Evolutionary conservation across 2,113 vertebrate genomes (phyloP), one percentile per base, ranked within the genome.

Genomic region (Crotalus viridis): DNA sequence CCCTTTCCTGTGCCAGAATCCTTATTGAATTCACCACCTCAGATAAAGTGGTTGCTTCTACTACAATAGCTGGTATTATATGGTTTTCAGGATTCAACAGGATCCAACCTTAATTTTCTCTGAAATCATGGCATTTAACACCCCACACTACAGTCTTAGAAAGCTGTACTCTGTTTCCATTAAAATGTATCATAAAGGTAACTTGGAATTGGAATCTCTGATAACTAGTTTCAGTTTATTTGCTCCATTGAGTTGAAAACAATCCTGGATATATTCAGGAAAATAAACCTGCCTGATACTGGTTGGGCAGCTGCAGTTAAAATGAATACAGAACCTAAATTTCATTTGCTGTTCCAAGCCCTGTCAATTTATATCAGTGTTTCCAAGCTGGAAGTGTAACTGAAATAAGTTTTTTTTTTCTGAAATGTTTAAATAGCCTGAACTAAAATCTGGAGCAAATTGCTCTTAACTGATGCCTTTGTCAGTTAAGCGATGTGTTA

Each of bases 151-250:
- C 22, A 86, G 55, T 86, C 90, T 91, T 48, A 57, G 39, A 91
- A 86, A 86, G 6, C 90, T 4, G 46, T 9, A 85, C 24, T 85
- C n/a, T 91, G 24, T n/a, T 86, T 86, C 90, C 39, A 39, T 10
- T 85, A 8, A 57, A 86, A 86, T 39, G 85, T 74, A 19, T 54
- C 6, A 26, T 39, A 39, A 54, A 91, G 74, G 39, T 85, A 39
- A 39, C 52, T 59, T 48, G 33, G 90, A 46, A 54, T 48, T 59
- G 74, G 85, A 85, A 86, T 57, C 26, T 48, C 39, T 57, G 90
- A 86, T 91, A 91, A 91, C 56, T 86, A 81, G 74, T 86, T 55
- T 15, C 22, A 86, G 39, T 57, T 85, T 85, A 86, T 85, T 91
- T 86, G 90, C 33, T 28, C 81, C 55, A 15, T 43, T 87, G 22